Conservation (phyloP, 64 coral and sea anemone species). For the Stichodactyla mertensii region DNA sequence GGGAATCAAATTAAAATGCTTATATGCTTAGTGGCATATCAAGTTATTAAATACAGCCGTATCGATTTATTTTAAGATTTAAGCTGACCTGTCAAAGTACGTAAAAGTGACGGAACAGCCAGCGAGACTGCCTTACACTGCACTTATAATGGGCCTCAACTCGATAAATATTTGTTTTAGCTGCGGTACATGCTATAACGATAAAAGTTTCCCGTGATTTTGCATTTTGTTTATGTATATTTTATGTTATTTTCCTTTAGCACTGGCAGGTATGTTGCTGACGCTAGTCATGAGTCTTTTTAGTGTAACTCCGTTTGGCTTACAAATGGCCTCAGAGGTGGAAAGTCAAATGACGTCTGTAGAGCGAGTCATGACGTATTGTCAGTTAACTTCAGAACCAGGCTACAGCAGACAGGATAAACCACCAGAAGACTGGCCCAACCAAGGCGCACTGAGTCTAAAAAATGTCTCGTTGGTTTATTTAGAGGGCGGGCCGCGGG, state of each 20-base stretch:
- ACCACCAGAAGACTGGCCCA: slow-evolving; percentile 31
- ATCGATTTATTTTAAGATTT: too few relatives aligned
- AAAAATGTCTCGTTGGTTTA: slow-evolving; percentile 28
- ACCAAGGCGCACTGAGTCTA: background rate
- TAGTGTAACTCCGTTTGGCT: background rate
- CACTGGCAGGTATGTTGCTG: slow-evolving; percentile 23
- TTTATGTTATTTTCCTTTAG: slow-evolving; percentile 19
- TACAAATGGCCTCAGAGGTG: slow-evolving; percentile 3
- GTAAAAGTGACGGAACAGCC: too few relatives aligned
- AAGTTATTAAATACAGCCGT: too few relatives aligned
- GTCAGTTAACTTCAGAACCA: slow-evolving; percentile 19
- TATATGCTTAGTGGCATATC: too few relatives aligned
- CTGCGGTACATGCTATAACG: too few relatives aligned
- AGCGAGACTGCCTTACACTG: too few relatives aligned
- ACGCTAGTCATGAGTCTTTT: background rate
- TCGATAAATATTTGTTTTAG: too few relatives aligned
- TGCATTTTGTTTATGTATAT: too few relatives aligned
- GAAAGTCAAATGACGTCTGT: slow-evolving; percentile 54
- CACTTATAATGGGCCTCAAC: too few relatives aligned
- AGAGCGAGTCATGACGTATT: slow-evolving; percentile 28
- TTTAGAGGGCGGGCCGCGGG: slow-evolving; percentile 5
- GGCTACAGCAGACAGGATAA: background rate
- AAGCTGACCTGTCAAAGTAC: too few relatives aligned
- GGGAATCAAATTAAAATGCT: too few relatives aligned
- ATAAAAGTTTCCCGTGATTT: too few relatives aligned